Percentiles rank a stretch among this genome's conserved stretches.
Conservation (phyloP, 2,888 invertebrate genomes). For the Agrochola lota region DNA sequence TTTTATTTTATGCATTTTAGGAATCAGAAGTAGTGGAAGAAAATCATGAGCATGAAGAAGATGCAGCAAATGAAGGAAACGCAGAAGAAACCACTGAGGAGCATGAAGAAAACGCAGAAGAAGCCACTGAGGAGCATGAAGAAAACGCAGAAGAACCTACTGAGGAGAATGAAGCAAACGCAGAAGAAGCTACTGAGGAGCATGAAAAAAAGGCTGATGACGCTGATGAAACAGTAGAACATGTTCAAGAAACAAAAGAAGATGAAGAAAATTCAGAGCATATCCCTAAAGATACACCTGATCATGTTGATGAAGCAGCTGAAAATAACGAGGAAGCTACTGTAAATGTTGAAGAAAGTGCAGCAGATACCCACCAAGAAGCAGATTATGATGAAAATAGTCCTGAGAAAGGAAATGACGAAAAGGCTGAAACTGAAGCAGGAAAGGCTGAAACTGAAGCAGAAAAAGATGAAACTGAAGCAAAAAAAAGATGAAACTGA, state of each 20-base stretch:
- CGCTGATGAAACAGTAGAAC: slow-evolving; percentile 49
- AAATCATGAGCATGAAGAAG: slow-evolving; percentile 50
- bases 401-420: slow-evolving; percentile 28
- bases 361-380: slow-evolving; percentile 41
- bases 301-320: slow-evolving; percentile 54
- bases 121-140: slow-evolving; percentile 50
- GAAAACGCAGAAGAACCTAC: slow-evolving; percentile 51
- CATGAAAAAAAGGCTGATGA: slow-evolving; percentile 36
- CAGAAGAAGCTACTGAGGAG: slow-evolving; percentile 60
- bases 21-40: slow-evolving; percentile 73
- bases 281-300: slow-evolving; percentile 11
- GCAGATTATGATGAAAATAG: slow-evolving; percentile 32
- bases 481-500: slow-evolving; percentile 31
- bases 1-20: slow-evolving; percentile 85
- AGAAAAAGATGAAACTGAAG: slow-evolving; percentile 34
- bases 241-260: slow-evolving; percentile 53
- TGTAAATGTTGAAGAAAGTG: slow-evolving; percentile 37
- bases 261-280: slow-evolving; percentile 13
- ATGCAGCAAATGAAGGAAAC: slow-evolving; percentile 36
- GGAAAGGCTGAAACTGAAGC: slow-evolving; percentile 32
- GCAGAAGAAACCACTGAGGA: slow-evolving; percentile 55
- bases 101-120: slow-evolving; percentile 41
- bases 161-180: slow-evolving; percentile 43
- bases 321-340: slow-evolving; percentile 10
- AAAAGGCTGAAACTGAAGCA: slow-evolving; percentile 39